phyloP scores from a whole-genome alignment of 1,140 invertebrate genomes.

The Diorhabda elongata region DNA sequence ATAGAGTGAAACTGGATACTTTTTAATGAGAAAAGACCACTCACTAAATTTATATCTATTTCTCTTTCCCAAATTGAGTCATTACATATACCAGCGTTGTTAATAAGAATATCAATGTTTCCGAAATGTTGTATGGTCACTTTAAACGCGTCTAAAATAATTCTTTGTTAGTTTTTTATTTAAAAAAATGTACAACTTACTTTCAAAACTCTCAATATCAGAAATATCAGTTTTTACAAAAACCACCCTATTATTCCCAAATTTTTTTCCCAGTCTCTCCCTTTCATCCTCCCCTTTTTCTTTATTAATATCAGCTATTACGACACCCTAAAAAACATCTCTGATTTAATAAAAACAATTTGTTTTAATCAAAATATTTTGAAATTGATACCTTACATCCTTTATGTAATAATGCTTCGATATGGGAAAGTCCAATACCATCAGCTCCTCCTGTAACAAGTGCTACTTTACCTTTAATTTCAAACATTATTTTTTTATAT shows the following conservation, averaged over 20 bases:
- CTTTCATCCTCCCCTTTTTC: conserved; percentile 7
- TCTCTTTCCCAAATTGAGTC: conserved; percentile 50
- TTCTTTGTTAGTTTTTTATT: not conserved
- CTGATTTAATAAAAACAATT: no score
- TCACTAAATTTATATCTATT: conserved; percentile 52
- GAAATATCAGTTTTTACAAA: conserved; percentile 25
- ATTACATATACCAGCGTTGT: conserved; percentile 51
- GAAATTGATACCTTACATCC: no score
- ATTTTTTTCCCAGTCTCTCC: conserved; percentile 17
- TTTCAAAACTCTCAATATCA: conserved; percentile 10
- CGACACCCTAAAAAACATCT: conserved; percentile 21
- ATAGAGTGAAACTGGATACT: not conserved
- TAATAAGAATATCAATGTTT: conserved; percentile 39
- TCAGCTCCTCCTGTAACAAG: conserved; percentile 72
- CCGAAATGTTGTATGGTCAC: conserved; percentile 36
- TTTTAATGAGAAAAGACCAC: conserved; percentile 19
- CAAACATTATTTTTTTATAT: conserved; percentile 16
- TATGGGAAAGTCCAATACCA: conserved; percentile 66
- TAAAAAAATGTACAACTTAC: not conserved
- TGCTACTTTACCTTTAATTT: conserved; percentile 63
- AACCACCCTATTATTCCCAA: conserved; percentile 11
- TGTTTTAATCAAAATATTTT: no score
- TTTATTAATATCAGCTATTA: conserved; percentile 18
- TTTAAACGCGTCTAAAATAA: conserved; percentile 38
- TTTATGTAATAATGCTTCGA: conserved; percentile 63